Conservation (phyloP, 92 coral and sea anemone species). For the Phenganax stokvisi region DNA sequence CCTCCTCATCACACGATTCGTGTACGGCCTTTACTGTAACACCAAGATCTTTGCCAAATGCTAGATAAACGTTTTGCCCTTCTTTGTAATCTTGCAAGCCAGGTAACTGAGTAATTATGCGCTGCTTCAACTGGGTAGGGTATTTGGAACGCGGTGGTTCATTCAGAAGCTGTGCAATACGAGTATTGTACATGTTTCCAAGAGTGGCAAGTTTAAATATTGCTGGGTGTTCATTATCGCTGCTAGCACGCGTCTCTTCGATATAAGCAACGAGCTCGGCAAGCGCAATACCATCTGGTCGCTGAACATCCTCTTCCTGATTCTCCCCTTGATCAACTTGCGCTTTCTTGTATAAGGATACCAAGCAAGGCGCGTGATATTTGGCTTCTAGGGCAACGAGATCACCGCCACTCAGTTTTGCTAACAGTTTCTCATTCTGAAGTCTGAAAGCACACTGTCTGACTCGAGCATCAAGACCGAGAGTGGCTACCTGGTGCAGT, state of each 20-base stretch:
- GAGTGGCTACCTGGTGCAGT: slow-evolving; percentile 48
- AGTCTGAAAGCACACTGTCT: slow-evolving; percentile 46
- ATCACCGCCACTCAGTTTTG: slow-evolving; percentile 57
- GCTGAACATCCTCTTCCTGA: slow-evolving; percentile 7
- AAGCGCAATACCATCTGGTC: slow-evolving; percentile 50
- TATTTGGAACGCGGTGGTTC: slow-evolving; percentile 25
- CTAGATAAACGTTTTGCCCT: slow-evolving; percentile 43
- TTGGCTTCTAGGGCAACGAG: slow-evolving; percentile 52
- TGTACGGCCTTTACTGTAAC: slow-evolving; percentile 39
- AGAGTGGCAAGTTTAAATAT: slow-evolving; percentile 49
- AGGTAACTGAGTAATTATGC: slow-evolving; percentile 35
- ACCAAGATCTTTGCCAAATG: slow-evolving; percentile 44
- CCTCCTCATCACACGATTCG: slow-evolving; percentile 43
- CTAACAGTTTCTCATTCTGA: slow-evolving; percentile 49
- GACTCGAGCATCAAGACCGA: slow-evolving; percentile 45
- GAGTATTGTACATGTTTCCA: slow-evolving; percentile 40
- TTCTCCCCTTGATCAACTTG: neutral
- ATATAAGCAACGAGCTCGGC: slow-evolving; percentile 49
- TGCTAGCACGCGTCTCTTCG: slow-evolving; percentile 38
- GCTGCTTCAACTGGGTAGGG: slow-evolving; percentile 43
- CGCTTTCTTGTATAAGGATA: slow-evolving; percentile 44
- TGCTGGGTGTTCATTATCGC: slow-evolving; percentile 20
- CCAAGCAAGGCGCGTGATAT: slow-evolving; percentile 50
- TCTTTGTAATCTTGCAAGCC: slow-evolving; percentile 42
- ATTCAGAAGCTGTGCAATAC: slow-evolving; percentile 45